A percentile compares a stretch with the other conserved stretches of the same genome.
Conservation (phyloP, 2,113 vertebrate species). For the Semnopithecus entellus region DNA sequence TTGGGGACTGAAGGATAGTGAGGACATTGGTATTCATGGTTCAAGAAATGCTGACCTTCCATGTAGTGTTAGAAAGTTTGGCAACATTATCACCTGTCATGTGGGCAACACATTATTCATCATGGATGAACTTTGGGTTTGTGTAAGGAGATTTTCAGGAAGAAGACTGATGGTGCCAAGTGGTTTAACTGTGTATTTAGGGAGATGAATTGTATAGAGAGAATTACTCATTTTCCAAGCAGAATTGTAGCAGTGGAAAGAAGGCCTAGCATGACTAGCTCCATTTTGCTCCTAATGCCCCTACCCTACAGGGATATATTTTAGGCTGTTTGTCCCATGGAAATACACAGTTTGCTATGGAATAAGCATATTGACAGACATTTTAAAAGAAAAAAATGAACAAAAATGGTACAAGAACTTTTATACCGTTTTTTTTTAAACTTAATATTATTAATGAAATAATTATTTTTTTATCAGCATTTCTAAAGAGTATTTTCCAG, state of each 20-base stretch:
- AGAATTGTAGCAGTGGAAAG: background rate
- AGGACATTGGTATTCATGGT: background rate
- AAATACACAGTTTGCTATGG: background rate
- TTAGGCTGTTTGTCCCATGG: background rate
- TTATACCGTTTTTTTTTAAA: background rate
- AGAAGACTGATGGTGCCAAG: background rate
- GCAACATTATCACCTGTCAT: background rate
- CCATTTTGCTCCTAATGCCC: too few species aligned
- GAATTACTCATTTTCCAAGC: background rate
- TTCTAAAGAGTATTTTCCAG: background rate
- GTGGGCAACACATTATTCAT: too few species aligned
- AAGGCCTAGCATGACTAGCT: too few species aligned
- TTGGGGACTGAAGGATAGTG: background rate
- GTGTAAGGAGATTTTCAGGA: background rate
- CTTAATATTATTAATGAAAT: background rate
- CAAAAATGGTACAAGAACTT: background rate
- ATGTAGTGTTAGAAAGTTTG: background rate
- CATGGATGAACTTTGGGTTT: background rate
- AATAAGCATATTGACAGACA: background rate
- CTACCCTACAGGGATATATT: too few species aligned
- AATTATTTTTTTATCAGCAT: background rate
- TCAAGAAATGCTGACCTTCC: background rate
- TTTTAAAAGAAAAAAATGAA: slow-evolving; percentile 19
- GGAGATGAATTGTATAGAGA: background rate
- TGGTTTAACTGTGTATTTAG: background rate